A percentile compares a stretch with the other conserved stretches of the same genome.
Evolutionary conservation across 2,113 vertebrate species (phyloP).

Genomic region (Boulengeromyrus knoepffleri): DNA sequence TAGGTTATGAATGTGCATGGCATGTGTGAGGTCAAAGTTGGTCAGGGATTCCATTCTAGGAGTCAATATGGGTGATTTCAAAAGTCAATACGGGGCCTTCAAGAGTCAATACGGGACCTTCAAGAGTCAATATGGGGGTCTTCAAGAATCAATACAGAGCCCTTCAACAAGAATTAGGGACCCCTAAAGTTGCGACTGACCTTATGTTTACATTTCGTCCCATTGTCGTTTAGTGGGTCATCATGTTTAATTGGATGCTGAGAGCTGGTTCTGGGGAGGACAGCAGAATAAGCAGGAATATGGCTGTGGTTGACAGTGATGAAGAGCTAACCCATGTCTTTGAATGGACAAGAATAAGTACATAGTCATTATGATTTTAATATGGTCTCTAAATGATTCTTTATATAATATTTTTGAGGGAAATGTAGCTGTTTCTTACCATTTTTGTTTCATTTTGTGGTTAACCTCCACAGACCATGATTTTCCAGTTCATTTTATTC

Average conservation of each 20-base stretch:
- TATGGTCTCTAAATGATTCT: not conserved
- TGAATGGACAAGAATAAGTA: not conserved
- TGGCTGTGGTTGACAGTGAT: not conserved
- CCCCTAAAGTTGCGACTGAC: not conserved
- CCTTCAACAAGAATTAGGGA: not conserved
- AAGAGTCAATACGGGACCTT: no score
- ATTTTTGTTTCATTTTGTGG: not conserved
- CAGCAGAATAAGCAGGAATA: not conserved
- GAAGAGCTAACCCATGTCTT: not conserved
- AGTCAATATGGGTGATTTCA: no score
- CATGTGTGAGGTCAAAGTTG: not conserved
- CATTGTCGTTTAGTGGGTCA: not conserved
- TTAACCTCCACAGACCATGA: not conserved
- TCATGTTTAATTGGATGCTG: not conserved
- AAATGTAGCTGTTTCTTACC: not conserved
- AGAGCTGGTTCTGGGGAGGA: not conserved
- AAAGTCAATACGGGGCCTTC: no score
- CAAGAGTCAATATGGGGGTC: not conserved
- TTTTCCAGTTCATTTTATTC: not conserved
- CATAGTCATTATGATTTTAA: not conserved
- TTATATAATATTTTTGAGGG: not conserved
- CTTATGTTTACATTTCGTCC: not conserved
- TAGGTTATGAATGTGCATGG: not conserved
- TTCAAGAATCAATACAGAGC: not conserved
- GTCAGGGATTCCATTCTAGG: not conserved